phyloP scores from a whole-genome alignment of 2,888 invertebrate species.

The Choristoneura rosaceana region DNA sequence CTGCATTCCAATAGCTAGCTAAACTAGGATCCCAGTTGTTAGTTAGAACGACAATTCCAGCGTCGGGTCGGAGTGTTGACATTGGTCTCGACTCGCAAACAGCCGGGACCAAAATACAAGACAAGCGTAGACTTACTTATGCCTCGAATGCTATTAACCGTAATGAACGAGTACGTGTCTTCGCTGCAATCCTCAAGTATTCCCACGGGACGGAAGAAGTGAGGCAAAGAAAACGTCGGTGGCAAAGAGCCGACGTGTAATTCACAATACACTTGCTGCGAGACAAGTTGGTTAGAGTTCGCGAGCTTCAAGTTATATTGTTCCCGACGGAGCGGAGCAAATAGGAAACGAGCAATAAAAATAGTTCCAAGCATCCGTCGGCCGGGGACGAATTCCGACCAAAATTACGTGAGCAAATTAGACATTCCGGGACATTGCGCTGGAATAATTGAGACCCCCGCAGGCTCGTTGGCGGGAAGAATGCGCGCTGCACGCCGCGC shows the following conservation, averaged over 20 bases:
- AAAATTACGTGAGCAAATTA: conserved; percentile 85
- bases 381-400: conserved; percentile 78
- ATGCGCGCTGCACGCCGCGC: conserved; percentile 50
- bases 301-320: conserved; percentile 77
- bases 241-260: conserved; percentile 69
- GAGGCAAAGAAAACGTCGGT: conserved; percentile 60
- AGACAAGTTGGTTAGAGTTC: conserved; percentile 75
- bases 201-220: conserved; percentile 61
- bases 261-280: conserved; percentile 76
- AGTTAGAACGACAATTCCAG: conserved; percentile 37
- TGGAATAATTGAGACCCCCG: conserved; percentile 76
- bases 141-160: conserved; percentile 44
- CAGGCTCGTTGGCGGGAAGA: conserved; percentile 60
- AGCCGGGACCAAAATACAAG: conserved; percentile 36
- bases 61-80: conserved; percentile 38
- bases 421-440: conserved; percentile 81
- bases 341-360: conserved; percentile 84
- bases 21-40: conserved; percentile 36
- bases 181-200: conserved; percentile 51
- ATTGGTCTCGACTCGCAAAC: conserved; percentile 37
- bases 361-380: conserved; percentile 78
- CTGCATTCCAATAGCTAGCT: conserved; percentile 39
- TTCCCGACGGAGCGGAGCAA: conserved; percentile 74
- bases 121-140: conserved; percentile 37
- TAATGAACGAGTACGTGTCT: conserved; percentile 53